Evolutionary conservation across 2,797 vertebrate genomes (phyloP).

Genomic region (Oreochromis grahami): DNA sequence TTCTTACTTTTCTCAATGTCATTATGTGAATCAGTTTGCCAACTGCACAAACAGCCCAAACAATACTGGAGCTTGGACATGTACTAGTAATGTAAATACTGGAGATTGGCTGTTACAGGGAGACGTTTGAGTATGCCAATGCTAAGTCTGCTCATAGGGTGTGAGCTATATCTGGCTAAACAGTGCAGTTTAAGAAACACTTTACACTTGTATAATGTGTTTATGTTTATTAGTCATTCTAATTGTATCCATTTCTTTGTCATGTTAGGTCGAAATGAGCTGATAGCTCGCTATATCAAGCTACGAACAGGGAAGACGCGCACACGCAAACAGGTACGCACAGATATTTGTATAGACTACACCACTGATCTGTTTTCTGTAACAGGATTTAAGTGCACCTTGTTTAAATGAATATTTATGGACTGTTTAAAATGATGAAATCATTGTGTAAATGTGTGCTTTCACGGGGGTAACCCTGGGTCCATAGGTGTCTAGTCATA

Average conservation of each 20-base stretch:
- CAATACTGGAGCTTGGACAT: neutral
- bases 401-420: neutral
- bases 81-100: neutral
- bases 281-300: constrained; percentile 96
- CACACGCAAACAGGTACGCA: constrained; percentile 90
- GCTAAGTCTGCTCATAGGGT: fast-evolving
- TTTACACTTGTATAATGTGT: neutral
- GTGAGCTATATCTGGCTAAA: neutral
- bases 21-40: neutral
- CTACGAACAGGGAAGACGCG: constrained; percentile 92
- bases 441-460: constrained; percentile 36
- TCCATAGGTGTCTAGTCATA: constrained; percentile 97
- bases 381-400: neutral
- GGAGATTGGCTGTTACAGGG: neutral
- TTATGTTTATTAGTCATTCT: neutral
- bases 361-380: neutral
- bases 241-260: constrained; percentile 3
- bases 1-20: neutral
- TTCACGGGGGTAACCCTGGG: constrained; percentile 47
- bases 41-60: neutral
- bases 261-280: constrained; percentile 87
- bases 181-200: neutral
- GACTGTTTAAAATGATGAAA: neutral
- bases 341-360: neutral
- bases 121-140: neutral